Evolutionary conservation across 2,888 invertebrate genomes (phyloP), one percentile per base, ranked within the genome.

Genomic region (Mythimna loreyi): DNA sequence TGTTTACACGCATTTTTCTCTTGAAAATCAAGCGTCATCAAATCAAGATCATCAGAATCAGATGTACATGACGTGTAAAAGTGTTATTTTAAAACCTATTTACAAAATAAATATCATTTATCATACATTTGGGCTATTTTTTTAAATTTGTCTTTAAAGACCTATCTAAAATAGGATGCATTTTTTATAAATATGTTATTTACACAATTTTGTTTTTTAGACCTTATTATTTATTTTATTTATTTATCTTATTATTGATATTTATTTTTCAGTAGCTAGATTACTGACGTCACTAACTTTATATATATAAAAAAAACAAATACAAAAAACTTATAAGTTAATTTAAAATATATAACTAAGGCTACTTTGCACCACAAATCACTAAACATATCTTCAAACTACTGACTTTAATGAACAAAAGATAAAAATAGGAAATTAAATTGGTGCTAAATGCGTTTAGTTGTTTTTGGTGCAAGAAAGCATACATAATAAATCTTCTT

Each of bases 241-340:
- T 67, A 78, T 76, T 45, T 50, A 40, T 56, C 6, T 59, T 74
- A 47, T 60, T 59, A 40, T 58, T 36, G 16, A 30, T 65, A 49
- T 55, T 65, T 55, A 65, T 62, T 56, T 57, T 65, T 60, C 72
- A 60, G 47, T 75, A 85, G 83, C 72, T 85, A 85, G 79, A 70
- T 61, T 77, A 85, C 79, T 85, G 63, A 81, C 68, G 53, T 59
- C 61, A 80, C 75, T 82, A 83, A 82, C 75, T 49, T 43, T 43
- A 28, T 28, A 28, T 28, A 28, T 28, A 28, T 28, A 28, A 3
- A 30, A 57, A 45, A 52, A 7, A 13, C 7, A 25, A 19, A 0
- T 16, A 40, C 4, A 40, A 40, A 40, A 40, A 3, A 36, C 16
- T 8, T 3, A 4, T 2, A 4, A 50, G 2, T 2, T 9, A 30